These are phyloP conservation scores for Erythrocercus mccallii DNA, from an alignment of 2,113 vertebrate species.

Conservation along the genomic window DNA sequence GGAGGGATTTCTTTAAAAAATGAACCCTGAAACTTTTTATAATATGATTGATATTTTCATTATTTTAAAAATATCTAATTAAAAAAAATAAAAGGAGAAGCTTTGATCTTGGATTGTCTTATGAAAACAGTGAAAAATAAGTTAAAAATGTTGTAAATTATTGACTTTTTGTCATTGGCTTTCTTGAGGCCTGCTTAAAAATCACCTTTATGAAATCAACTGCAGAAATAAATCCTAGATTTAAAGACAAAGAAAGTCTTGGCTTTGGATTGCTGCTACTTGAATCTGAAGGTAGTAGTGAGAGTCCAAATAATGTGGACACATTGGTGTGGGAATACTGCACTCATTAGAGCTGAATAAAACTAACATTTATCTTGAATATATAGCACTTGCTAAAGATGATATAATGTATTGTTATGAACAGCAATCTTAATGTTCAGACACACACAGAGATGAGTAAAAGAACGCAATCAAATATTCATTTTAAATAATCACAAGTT, in stretches of 20 bases:
- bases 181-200: not conserved
- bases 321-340: not conserved
- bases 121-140: not conserved
- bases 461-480: not conserved
- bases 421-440: not conserved
- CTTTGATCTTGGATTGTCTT: not conserved
- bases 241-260: not conserved
- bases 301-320: not conserved
- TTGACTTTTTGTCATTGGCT: not conserved
- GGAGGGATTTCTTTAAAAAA: not conserved
- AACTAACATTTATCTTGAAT: not conserved
- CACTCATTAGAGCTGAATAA: not conserved
- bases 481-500: not conserved
- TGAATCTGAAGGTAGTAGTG: not conserved
- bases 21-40: not conserved
- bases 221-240: not conserved
- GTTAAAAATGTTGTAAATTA: not conserved
- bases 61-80: not conserved
- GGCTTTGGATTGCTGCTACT: not conserved
- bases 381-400: not conserved
- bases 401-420: not conserved
- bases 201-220: not conserved
- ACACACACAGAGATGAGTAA: not conserved
- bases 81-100: not conserved
- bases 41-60: not conserved